Evolutionary conservation across 2,888 invertebrate genomes (phyloP).

Genomic region (Aphidoletes aphidimyza): DNA sequence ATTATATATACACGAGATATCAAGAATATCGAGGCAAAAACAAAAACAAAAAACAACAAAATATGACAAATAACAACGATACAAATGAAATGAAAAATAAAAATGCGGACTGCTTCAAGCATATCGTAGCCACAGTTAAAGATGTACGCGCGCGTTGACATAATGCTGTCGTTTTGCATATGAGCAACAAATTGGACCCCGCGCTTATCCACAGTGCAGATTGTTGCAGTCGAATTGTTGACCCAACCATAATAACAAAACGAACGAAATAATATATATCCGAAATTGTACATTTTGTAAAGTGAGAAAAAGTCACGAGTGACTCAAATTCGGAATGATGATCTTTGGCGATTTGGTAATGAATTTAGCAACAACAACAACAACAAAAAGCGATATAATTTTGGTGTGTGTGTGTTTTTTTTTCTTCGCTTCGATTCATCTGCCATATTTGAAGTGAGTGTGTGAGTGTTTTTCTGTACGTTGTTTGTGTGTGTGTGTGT

Average conservation of each 20-base stretch:
- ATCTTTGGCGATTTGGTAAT: no score
- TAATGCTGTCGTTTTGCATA: constrained; percentile 12
- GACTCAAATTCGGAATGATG: no score
- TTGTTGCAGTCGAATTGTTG: no score
- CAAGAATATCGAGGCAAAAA: no score
- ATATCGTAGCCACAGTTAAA: background rate
- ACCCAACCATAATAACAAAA: no score
- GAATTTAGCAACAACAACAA: no score
- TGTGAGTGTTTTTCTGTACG: background rate
- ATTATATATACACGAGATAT: background rate
- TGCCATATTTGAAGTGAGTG: constrained; percentile 3
- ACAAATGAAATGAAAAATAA: background rate
- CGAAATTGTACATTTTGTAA: no score
- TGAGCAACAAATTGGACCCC: background rate
- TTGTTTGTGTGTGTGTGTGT: background rate
- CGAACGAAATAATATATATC: no score
- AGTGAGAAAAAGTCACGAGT: no score
- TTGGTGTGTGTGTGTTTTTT: background rate
- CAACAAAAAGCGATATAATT: background rate
- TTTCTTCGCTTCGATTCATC: background rate
- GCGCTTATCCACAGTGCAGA: background rate
- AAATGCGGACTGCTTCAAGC: background rate
- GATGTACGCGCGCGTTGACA: constrained; percentile 29
- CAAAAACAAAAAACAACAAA: background rate
- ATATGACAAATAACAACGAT: background rate